phyloP scores from a whole-genome alignment of 2,888 invertebrate species.

The Fabriciana adippe region DNA sequence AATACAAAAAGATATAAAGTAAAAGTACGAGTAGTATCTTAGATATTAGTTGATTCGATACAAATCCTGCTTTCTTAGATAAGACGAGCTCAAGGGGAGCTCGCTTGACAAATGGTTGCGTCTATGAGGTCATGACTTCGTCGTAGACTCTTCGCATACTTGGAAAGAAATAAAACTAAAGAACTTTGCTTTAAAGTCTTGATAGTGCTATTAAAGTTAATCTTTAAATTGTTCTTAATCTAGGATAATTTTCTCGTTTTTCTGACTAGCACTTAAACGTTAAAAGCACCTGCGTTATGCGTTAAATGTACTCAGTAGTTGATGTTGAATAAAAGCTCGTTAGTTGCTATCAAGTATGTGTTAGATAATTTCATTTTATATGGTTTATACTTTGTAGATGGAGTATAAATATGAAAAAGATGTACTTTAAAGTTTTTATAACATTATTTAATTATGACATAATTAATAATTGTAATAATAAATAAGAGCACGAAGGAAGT shows the following conservation, averaged over 20 bases:
- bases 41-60: conserved; percentile 63
- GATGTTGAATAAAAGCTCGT: conserved; percentile 1
- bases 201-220: conserved; percentile 28
- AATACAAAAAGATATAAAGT: conserved; percentile 13
- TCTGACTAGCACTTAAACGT: conserved; percentile 16
- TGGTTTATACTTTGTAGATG: neutral
- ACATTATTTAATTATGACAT: no score
- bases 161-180: conserved; percentile 24
- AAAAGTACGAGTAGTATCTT: conserved; percentile 16
- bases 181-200: conserved; percentile 5
- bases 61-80: conserved; percentile 67
- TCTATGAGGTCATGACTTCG: conserved; percentile 57
- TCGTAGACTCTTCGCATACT: conserved; percentile 31
- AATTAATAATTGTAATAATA: no score
- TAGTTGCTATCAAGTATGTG: conserved; percentile 13
- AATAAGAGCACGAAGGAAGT: no score
- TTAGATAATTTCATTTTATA: conserved; percentile 19
- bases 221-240: conserved; percentile 26
- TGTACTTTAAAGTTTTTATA: no score
- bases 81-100: conserved; percentile 66
- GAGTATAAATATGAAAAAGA: neutral
- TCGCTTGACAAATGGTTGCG: conserved; percentile 72
- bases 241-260: conserved; percentile 24
- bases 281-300: conserved; percentile 19
- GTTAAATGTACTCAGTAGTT: conserved; percentile 7